Evolutionary conservation across 2,797 vertebrate species (phyloP), one percentile per base, ranked within the genome.

Genomic region (Caiman crocodilus): DNA sequence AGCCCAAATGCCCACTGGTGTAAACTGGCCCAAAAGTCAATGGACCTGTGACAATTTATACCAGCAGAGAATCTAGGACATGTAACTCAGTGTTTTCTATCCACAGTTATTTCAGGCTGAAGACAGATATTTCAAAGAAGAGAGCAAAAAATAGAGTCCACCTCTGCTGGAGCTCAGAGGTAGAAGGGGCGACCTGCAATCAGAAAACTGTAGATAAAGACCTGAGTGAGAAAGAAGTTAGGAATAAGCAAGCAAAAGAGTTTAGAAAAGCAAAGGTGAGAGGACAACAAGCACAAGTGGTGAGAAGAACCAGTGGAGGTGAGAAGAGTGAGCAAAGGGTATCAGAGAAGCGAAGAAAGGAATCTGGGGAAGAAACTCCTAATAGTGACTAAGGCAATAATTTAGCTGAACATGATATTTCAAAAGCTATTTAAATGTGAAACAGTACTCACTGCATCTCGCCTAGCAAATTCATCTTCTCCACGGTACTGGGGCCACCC

Each of bases 371-470:
- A 42, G 81, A 87, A 65, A 89, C 90, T 94, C 93, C 88, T 90
- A 94, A 90, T 89, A 93, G 84, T 83, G 95, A 96, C 73, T 76
- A 95, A 90, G 88, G 85, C 93, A 95, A 90, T 85, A 94, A 90
- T 25, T 88, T 42, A 88, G 64, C 88, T 92, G 74, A 96, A 94
- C 93, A 92, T 81, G 90, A 96, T 96, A 96, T 95, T 96, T 95
- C 3, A 92, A 96, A 97, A 96, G 97, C 89, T 90, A 95, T 92
- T 96, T 95, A 92, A 97, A 96, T 76, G 95, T 15, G 74, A 96
- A 97, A 80, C 89, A 95, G 90, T 95, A 99, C 99, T 99, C 97
- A 99, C 99, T 59, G 98, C 98, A 92, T 99, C 99, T 98, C 99
- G 97, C 94, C 98, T 98, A 91, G 98, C 97, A 14, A 97, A 97